Percentiles rank a stretch among this genome's conserved stretches.
These are phyloP conservation scores for Pseudotriccus pelzelni DNA, from an alignment of 2,797 vertebrate species.

Conservation along the genomic window DNA sequence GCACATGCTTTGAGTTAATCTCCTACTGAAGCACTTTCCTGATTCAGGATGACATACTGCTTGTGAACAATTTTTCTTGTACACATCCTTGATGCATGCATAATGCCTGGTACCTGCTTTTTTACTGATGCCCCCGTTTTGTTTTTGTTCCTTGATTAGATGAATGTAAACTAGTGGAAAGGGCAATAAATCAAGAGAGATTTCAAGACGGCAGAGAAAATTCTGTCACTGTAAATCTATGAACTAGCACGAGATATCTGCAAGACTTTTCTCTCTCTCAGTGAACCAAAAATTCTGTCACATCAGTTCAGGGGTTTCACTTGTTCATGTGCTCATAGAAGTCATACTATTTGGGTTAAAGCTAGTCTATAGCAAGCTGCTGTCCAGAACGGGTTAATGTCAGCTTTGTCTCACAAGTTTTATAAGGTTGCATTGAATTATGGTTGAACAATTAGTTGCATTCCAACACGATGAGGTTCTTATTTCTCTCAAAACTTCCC, in stretches of 20 bases:
- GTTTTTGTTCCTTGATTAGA: conserved; percentile 58
- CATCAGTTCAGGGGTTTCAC: neutral
- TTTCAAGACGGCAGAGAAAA: conserved; percentile 38
- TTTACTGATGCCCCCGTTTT: conserved; percentile 27
- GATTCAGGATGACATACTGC: conserved; percentile 53
- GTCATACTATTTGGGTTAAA: neutral
- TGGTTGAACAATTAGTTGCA: conserved; percentile 46
- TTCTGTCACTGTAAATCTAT: neutral
- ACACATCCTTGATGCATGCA: conserved; percentile 43
- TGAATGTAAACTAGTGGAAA: conserved; percentile 60
- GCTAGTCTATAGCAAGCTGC: neutral
- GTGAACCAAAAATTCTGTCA: neutral
- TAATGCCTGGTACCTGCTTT: conserved; percentile 43
- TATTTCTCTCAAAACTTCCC: conserved; percentile 19
- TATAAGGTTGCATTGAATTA: conserved; percentile 31
- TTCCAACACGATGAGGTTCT: conserved; percentile 21
- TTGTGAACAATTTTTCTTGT: conserved; percentile 64
- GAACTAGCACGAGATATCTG: neutral
- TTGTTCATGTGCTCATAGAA: neutral
- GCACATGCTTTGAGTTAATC: conserved; percentile 63
- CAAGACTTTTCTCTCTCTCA: neutral
- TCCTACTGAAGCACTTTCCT: conserved; percentile 53
- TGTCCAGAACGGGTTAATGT: neutral
- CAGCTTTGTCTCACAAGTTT: conserved; percentile 37
- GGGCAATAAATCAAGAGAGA: conserved; percentile 60